Conservation (phyloP, 2,797 vertebrate species). For the Macropus fuliginosus region DNA sequence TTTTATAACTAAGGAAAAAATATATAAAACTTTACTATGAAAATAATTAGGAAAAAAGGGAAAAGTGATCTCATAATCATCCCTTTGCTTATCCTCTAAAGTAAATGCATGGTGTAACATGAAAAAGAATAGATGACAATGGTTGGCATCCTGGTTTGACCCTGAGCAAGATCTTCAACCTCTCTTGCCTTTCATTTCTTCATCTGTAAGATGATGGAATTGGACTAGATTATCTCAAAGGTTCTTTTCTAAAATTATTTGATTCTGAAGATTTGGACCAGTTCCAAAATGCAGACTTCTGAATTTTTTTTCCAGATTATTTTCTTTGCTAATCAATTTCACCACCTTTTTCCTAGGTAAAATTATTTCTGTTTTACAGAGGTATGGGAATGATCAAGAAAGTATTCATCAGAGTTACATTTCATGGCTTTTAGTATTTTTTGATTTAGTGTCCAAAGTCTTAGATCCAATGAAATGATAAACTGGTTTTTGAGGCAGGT, state of each 20-base stretch:
- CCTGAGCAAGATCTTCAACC: fast-evolving
- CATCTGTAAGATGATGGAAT: background rate
- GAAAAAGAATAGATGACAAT: background rate
- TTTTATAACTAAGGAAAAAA: background rate
- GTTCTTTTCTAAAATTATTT: constrained; percentile 3
- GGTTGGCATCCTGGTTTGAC: fast-evolving
- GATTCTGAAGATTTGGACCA: background rate
- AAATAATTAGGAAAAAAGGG: background rate
- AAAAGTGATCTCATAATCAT: background rate
- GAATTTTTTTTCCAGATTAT: background rate
- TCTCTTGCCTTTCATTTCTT: background rate
- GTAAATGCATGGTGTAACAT: fast-evolving
- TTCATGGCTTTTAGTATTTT: constrained; percentile 28
- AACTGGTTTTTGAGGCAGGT: background rate
- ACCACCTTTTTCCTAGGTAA: constrained; percentile 7
- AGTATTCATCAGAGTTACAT: constrained; percentile 8
- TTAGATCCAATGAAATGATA: constrained; percentile 42
- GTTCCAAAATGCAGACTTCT: background rate
- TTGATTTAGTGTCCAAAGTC: background rate
- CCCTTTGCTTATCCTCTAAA: background rate
- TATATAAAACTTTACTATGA: background rate
- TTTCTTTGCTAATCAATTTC: background rate
- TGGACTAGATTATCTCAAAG: background rate
- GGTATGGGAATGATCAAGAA: constrained; percentile 30
- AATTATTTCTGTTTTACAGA: constrained; percentile 14